Base-by-base conservation (phyloP, 2,797 vertebrate species). In the Lepus oiostolus region DNA sequence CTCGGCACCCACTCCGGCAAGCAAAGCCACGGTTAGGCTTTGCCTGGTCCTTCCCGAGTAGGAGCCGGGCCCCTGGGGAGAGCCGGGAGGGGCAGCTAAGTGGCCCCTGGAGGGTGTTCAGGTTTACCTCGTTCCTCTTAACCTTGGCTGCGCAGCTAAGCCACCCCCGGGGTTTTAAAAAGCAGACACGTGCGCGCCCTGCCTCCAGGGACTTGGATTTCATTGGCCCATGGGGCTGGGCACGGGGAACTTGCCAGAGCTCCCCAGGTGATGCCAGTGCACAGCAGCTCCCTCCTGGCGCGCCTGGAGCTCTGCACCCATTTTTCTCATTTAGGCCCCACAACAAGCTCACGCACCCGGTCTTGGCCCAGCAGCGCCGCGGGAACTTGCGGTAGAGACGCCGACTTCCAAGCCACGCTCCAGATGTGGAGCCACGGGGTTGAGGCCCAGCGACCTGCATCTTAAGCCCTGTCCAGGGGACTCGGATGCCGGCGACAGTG, bases 181-280 rank as follows among this genome's bases (percentile, higher is more conserved):
- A 47, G 54, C 22, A 22, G 9, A 28, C 26, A 32, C 9, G 42
- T 80, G 50, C 63, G 16, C 62, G 47, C 71, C 71, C 77, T 68
- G 1, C 12, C 35, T 83, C 60, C 19, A 24, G 84, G 91, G 91
- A 76, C 87, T 88, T 77, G 2, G 38, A 62, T 81, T 76, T 93
- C 70, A 96, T 88, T 68, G 84, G 30, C 24, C 38, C 82, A 60
- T 2, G 6, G 24, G 4, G 28, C 63, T 85, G 92, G 92, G 50
- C 58, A 28, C 24, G 12, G 0, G 38, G 67, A 58, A 62, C 14
- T 9, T 47, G 6, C 52, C 58, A 58, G 91, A 81, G 68, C 30
- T 85, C 80, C n/a, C 67, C 11, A 7, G 76, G 52, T 32, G 87
- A 38, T 54, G 52, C 77, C 58, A 54, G 2, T 5, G 72, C 63